Base-by-base conservation (phyloP, 2,113 vertebrate genomes). In the Platycercus adscitus region DNA sequence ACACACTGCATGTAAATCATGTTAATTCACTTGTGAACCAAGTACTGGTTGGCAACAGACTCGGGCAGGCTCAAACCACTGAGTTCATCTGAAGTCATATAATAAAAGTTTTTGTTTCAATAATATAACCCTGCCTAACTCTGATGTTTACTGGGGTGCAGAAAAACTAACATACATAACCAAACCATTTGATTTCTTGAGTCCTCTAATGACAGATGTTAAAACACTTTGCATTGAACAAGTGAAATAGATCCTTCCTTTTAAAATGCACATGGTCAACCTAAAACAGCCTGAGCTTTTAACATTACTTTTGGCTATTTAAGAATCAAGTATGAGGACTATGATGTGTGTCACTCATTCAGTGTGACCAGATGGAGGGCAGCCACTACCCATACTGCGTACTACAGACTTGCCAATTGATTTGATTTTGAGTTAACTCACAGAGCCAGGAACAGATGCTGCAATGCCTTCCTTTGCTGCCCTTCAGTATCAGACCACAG, bases 261-360 rank as follows among this genome's bases (percentile, higher is more conserved):
- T 31, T n/a, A 5, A 47, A 56, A n/a, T 1, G 5, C 5, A 39
- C 11, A 43, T 5, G 0, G 16, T 55, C 41, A 60, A 50, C 68
- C 23, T 68, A 47, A 7, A 86, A 25, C 15, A 92, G 18, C 7
- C 46, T 52, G 20, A 43, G 50, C 73, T 64, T 63, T 29, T 7
- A 12, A 19, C 75, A 46, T 14, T 31, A 20, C 17, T 68, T 87
- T 53, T 47, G 14, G 9, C 56, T 80, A 24, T 31, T 82, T 50
- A 63, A 68, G 39, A 44, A 73, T 56, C 21, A 77, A 77, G 4
- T 19, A 14, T 5, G 18, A 86, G 31, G 15, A 70, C 24, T 15
- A 33, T 4, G 0, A 8, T 3, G 13, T 0, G 11, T 5, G 19
- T 11, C 60, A 33, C 35, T 39, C 46, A 13, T 7, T 55, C 23